Evolutionary conservation across 1,140 invertebrate species (phyloP).

Genomic region (Araneus ventricosus): DNA sequence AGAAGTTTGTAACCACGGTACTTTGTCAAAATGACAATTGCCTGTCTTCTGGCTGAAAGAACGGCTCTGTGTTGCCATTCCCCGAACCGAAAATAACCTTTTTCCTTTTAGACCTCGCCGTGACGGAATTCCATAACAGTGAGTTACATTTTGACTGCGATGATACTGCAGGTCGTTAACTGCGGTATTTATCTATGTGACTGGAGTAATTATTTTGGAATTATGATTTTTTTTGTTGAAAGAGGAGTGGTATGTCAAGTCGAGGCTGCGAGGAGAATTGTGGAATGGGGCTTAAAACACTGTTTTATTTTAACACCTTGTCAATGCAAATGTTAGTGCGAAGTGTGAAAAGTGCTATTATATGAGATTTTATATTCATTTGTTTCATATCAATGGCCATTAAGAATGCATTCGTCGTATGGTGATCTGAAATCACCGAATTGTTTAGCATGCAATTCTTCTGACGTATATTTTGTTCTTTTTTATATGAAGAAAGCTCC

Average conservation of each 20-base stretch:
- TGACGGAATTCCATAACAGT: slow-evolving; percentile 45
- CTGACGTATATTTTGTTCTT: too few species aligned
- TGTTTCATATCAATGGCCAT: too few species aligned
- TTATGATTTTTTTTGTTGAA: slow-evolving; percentile 44
- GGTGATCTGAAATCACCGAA: too few species aligned
- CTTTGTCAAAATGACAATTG: slow-evolving; percentile 69
- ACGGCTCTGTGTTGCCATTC: slow-evolving; percentile 56
- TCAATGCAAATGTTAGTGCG: neutral
- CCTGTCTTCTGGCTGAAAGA: slow-evolving; percentile 57
- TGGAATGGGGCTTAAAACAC: neutral
- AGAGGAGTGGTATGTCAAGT: neutral
- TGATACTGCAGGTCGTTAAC: slow-evolving; percentile 55
- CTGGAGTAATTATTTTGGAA: slow-evolving; percentile 35
- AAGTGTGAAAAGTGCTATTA: neutral
- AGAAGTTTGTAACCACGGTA: slow-evolving; percentile 50
- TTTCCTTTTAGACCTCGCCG: slow-evolving; percentile 21
- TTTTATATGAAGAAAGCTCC: too few species aligned
- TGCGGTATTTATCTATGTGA: slow-evolving; percentile 53
- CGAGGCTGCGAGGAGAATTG: neutral
- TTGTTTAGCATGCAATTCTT: too few species aligned
- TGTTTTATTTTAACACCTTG: neutral
- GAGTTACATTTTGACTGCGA: slow-evolving; percentile 36
- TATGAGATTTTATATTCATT: too few species aligned
- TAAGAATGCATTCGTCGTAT: too few species aligned
- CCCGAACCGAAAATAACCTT: slow-evolving; percentile 53